These are phyloP conservation scores for Keiferia lycopersicella DNA, from an alignment of 2,888 invertebrate genomes.

Conservation along the genomic window DNA sequence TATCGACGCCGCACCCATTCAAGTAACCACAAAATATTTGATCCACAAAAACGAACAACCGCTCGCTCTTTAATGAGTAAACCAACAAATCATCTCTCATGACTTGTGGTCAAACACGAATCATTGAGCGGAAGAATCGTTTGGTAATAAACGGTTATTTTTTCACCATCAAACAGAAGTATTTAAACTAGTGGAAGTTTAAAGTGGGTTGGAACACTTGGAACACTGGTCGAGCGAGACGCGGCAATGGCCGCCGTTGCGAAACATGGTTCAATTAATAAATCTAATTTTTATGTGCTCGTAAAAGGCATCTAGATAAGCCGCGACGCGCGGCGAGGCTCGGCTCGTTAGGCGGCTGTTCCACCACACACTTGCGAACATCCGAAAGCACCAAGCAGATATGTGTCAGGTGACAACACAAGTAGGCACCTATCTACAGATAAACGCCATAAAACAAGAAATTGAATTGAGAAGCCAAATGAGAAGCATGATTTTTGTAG, in stretches of 20 bases:
- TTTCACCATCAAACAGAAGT: background rate
- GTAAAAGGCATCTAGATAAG: constrained; percentile 27
- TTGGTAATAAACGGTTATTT: constrained; percentile 5
- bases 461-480: too few species aligned
- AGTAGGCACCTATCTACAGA: too few species aligned
- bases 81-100: constrained; percentile 14
- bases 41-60: constrained; percentile 12
- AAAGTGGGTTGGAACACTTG: background rate
- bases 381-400: too few species aligned
- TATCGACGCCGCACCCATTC: constrained; percentile 1
- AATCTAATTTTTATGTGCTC: constrained; percentile 28
- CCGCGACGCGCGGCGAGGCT: background rate
- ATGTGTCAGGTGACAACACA: too few species aligned
- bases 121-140: background rate
- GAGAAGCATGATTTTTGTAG: too few species aligned
- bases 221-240: constrained; percentile 10
- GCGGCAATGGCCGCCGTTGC: constrained; percentile 20
- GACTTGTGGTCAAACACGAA: constrained; percentile 12
- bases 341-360: too few species aligned
- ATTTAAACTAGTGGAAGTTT: background rate
- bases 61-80: constrained; percentile 11
- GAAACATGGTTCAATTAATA: constrained; percentile 27
- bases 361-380: too few species aligned
- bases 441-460: too few species aligned
- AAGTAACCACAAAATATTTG: background rate